Evolutionary conservation across 2,113 vertebrate species (phyloP), one percentile per base, ranked within the genome.

Genomic region (Plestiodon gilberti): DNA sequence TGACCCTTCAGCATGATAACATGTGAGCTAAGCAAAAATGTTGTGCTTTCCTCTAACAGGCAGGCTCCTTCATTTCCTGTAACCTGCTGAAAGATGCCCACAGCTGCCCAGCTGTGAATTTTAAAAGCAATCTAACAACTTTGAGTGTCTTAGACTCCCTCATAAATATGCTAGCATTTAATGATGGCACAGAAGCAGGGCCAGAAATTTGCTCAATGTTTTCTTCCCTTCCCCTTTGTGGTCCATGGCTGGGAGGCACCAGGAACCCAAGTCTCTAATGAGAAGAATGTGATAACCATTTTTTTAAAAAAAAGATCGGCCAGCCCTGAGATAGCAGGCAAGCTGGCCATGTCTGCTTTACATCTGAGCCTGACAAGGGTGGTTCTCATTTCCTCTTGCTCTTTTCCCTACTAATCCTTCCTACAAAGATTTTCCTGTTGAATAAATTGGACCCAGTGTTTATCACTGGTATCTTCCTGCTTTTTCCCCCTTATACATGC

Each of bases 361-460:
- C 73, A 88, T 94, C 92, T 89, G 87, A 93, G 81, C 86, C 88
- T 94, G 92, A 92, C 89, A 94, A 84, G 82, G 86, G 80, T 91
- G 87, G 90, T 95, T 94, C 87, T 94, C 91, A 93, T 95, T 95
- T 94, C 94, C 93, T 92, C 35, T 87, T 52, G 43, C 70, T 22
- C 89, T 81, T 90, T 78, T 85, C 74, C 43, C 38, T 85, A 59
- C 69, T 91, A 92, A 92, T 91, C 69, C 78, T 94, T 94, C 89
- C 93, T 94, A 82, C 88, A 94, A 91, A 81, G 80, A 89, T 83
- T 59, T 86, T 81, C 75, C 61, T 86, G 40, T 73, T 81, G 52
- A 88, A 90, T 91, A 94, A 95, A 93, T 87, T 84, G 3, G 13
- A 89, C 88, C 83, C 79, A 86, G 70, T 84, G 22, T 43, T 87